Evolutionary conservation across 2,888 invertebrate species (phyloP), one percentile per base, ranked within the genome.

Genomic region (Trissolcus japonicus): DNA sequence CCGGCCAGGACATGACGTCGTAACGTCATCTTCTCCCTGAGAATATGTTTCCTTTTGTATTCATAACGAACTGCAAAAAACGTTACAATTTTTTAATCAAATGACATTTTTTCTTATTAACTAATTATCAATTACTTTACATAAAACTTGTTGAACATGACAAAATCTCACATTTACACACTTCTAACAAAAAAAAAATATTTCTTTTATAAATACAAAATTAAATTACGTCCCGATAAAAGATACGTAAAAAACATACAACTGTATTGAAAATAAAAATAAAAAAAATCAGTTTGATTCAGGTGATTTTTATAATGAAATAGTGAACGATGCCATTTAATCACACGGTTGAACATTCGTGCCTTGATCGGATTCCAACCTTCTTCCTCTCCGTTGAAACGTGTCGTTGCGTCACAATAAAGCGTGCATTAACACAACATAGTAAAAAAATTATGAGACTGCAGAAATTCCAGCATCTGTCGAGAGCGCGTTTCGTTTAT

Each of bases 1-100:
- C 85, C 87, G 55, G 87, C 86, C 80, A 88, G 85, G 81, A 88
- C 83, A 76, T 87, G 85, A 69, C 89, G 85, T 80, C 88, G 88
- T 80, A 85, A 80, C 81, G 88, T 89, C 89, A 89, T 89, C 89
- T 89, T 88, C 79, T 89, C 88, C 79, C 84, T 80, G 73, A 82
- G 81, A 66, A 83, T 82, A 80, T 82, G 82, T 76, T 87, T 86
- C 79, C 86, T 84, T 82, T 86, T 85, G 81, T 87, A 87, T 81
- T 89, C 89, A 89, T 89, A 87, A 79, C 89, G 87, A 73, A 88
- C 88, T 88, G 86, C 1, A 80, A 82, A 46, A n/a, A 46, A 46
- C 4, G 9, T 14, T 14, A 6, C 6, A 6, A 16, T 14, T 46
- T 16, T 46, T 16, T 6, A n/a, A 11, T 46, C n/a, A 14, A 6